These are phyloP conservation scores for Abscondita cerata DNA, from an alignment of 2,888 invertebrate species.

Conservation along the genomic window DNA sequence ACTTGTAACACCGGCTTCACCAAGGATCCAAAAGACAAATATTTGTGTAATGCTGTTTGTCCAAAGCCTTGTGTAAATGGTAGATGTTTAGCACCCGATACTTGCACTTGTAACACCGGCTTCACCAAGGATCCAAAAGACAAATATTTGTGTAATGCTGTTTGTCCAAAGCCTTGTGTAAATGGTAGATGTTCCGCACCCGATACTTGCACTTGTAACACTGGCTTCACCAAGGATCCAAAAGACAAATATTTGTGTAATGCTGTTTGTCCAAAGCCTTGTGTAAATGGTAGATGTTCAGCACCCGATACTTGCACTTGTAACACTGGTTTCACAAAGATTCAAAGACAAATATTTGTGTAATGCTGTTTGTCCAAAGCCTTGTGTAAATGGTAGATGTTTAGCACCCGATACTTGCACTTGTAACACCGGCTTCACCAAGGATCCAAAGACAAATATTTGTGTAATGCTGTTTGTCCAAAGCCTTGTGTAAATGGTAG, in stretches of 20 bases:
- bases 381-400: constrained; percentile 40
- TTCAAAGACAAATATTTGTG: constrained; percentile 34
- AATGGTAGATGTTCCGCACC: constrained; percentile 4
- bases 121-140: constrained; percentile 24
- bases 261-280: constrained; percentile 69
- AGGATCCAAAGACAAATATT: constrained; percentile 11
- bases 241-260: constrained; percentile 60
- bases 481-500: constrained; percentile 28
- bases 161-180: not conserved
- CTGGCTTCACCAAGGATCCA: constrained; percentile 6
- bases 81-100: constrained; percentile 52
- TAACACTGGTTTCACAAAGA: constrained; percentile 66
- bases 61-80: constrained; percentile 52
- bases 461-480: constrained; percentile 25
- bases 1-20: constrained; percentile 13
- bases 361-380: constrained; percentile 33
- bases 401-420: constrained; percentile 39
- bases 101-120: constrained; percentile 53
- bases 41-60: not conserved
- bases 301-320: constrained; percentile 71
- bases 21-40: constrained; percentile 18
- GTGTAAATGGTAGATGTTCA: constrained; percentile 73
- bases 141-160: constrained; percentile 10
- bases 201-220: constrained; percentile 4
- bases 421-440: constrained; percentile 15